A percentile compares a stretch with the other conserved stretches of the same genome.
Evolutionary conservation across 2,797 vertebrate genomes (phyloP).

Genomic region (Selene dorsalis): DNA sequence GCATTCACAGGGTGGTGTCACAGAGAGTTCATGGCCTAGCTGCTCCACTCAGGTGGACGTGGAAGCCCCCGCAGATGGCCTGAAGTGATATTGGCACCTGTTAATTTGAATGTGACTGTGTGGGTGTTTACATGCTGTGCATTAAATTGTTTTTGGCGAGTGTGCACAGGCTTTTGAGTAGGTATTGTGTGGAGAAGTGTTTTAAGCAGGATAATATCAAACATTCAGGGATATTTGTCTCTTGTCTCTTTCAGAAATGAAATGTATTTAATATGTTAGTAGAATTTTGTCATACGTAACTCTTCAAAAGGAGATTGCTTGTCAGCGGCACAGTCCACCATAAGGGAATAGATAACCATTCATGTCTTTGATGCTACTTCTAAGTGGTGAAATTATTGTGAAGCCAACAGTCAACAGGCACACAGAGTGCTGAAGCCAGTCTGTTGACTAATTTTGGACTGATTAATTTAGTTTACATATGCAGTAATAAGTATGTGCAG

Average conservation of each 20-base stretch:
- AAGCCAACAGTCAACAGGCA: too few relatives aligned
- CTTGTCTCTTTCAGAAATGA: neutral
- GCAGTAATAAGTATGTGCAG: too few relatives aligned
- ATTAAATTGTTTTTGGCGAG: conserved; percentile 39
- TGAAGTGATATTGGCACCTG: conserved; percentile 53
- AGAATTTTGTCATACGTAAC: too few relatives aligned
- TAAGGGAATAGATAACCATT: too few relatives aligned
- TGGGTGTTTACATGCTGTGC: conserved; percentile 50
- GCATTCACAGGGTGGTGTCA: conserved; percentile 74
- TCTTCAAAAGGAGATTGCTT: too few relatives aligned
- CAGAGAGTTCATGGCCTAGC: conserved; percentile 72
- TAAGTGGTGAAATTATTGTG: too few relatives aligned
- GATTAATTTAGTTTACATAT: too few relatives aligned
- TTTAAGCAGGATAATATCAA: neutral
- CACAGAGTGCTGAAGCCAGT: too few relatives aligned
- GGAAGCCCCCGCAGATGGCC: conserved; percentile 37
- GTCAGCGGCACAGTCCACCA: too few relatives aligned
- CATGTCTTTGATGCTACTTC: too few relatives aligned
- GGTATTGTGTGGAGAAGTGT: conserved; percentile 16
- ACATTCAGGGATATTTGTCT: conserved; percentile 4
- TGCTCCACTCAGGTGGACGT: conserved; percentile 66
- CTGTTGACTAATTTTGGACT: too few relatives aligned
- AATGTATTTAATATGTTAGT: too few relatives aligned
- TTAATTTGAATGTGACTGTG: conserved; percentile 60
- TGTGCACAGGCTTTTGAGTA: conserved; percentile 19